These are phyloP conservation scores for Pelusios castaneus DNA, from an alignment of 2,113 vertebrate species.

Conservation along the genomic window DNA sequence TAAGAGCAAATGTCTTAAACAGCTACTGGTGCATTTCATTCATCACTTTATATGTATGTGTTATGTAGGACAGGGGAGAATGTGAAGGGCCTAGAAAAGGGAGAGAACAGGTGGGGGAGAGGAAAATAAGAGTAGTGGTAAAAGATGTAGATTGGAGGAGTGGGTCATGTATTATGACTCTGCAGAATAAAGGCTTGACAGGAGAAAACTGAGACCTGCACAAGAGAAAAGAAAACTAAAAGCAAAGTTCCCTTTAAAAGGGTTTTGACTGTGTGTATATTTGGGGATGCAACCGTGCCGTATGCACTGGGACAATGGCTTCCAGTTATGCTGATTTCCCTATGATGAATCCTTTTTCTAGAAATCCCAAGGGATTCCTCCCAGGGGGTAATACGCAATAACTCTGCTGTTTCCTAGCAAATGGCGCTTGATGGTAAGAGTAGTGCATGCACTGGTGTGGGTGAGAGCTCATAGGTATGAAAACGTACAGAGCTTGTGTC, in stretches of 20 bases:
- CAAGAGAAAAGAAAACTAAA: slow-evolving; percentile 68
- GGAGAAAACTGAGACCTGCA: background rate
- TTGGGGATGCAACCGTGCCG: slow-evolving; percentile 70
- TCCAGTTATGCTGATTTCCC: slow-evolving; percentile 55
- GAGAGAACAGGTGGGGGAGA: background rate
- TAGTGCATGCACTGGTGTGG: background rate
- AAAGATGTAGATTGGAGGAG: slow-evolving; percentile 3
- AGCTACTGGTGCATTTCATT: background rate
- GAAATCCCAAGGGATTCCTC: background rate
- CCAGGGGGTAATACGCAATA: slow-evolving; percentile 11
- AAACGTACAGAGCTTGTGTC: background rate
- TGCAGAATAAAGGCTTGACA: background rate
- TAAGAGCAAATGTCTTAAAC: background rate
- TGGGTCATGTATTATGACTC: slow-evolving; percentile 56
- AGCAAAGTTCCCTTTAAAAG: slow-evolving; percentile 51
- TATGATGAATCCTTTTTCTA: background rate
- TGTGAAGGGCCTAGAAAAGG: too few species aligned
- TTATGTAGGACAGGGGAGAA: background rate
- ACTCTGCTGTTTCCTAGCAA: slow-evolving; percentile 15
- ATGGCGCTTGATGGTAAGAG: background rate
- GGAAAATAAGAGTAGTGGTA: background rate
- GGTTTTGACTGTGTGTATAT: slow-evolving; percentile 64
- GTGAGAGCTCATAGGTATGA: background rate
- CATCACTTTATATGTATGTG: background rate
- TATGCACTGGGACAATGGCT: slow-evolving; percentile 63